Conservation (phyloP, 2,797 vertebrate species). For the Setipinna tenuifilis region DNA sequence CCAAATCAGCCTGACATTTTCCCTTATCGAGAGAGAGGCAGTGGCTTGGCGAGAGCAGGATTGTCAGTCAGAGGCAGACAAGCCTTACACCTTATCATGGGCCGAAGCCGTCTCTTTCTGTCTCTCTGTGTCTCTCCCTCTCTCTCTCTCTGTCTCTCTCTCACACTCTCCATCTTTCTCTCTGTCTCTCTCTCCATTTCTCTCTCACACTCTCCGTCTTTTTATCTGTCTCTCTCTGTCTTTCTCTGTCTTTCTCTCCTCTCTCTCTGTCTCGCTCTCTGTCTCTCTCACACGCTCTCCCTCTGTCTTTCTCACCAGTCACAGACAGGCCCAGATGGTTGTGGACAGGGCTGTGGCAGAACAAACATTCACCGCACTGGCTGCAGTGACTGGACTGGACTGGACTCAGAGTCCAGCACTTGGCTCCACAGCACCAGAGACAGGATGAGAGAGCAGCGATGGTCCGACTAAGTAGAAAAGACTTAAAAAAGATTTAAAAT, state of each 20-base stretch:
- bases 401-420: slow-evolving; percentile 16
- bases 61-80: slow-evolving; percentile 82
- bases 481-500: neutral
- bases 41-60: slow-evolving; percentile 73
- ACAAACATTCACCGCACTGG: slow-evolving; percentile 6
- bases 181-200: too few species aligned
- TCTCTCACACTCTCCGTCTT: too few species aligned
- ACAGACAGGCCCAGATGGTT: slow-evolving; percentile 52
- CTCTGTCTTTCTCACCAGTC: slow-evolving; percentile 59
- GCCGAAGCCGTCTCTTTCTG: slow-evolving; percentile 63
- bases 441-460: neutral
- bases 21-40: slow-evolving; percentile 82
- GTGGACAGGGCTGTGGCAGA: neutral
- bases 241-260: too few species aligned
- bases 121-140: too few species aligned
- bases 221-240: too few species aligned
- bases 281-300: too few species aligned
- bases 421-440: neutral
- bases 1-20: slow-evolving; percentile 81
- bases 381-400: neutral
- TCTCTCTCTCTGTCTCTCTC: too few species aligned
- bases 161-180: too few species aligned
- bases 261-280: too few species aligned
- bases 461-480: neutral
- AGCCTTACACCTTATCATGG: slow-evolving; percentile 80